These are phyloP conservation scores for Aspidapion aeneum DNA, from an alignment of 2,888 invertebrate species.

Conservation along the genomic window DNA sequence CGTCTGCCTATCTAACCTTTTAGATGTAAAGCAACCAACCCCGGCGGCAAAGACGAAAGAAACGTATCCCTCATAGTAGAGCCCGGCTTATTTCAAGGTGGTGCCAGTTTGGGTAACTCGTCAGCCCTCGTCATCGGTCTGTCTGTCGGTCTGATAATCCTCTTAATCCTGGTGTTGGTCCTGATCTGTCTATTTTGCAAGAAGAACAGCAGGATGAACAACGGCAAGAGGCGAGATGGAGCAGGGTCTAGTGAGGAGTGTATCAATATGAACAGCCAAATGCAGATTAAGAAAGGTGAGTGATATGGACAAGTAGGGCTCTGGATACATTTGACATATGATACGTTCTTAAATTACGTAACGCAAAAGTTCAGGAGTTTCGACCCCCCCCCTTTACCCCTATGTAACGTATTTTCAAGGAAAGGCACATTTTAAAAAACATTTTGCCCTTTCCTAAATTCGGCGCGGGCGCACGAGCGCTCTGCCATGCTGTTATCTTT, in stretches of 20 bases:
- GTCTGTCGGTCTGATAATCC: constrained; percentile 47
- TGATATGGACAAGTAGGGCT: too few species aligned
- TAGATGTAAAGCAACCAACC: constrained; percentile 74
- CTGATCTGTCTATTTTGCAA: constrained; percentile 45
- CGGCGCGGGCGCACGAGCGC: too few species aligned
- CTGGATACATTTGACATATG: too few species aligned
- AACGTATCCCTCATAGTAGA: constrained; percentile 61
- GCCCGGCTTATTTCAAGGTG: constrained; percentile 37
- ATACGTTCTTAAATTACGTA: too few species aligned
- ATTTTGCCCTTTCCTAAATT: too few species aligned
- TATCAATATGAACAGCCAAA: constrained; percentile 70
- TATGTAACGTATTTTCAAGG: too few species aligned
- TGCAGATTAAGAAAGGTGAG: constrained; percentile 77
- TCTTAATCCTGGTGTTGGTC: constrained; percentile 51
- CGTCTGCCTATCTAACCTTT: too few species aligned
- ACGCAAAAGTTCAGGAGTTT: too few species aligned
- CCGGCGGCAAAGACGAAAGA: constrained; percentile 74
- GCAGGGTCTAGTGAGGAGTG: constrained; percentile 51
- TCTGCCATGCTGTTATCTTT: too few species aligned
- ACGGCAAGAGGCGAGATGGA: constrained; percentile 37
- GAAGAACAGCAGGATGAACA: constrained; percentile 31
- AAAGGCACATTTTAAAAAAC: too few species aligned
- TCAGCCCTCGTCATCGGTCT: constrained; percentile 51
- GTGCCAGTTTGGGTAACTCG: constrained; percentile 38
- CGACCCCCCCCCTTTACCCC: too few species aligned